Evolutionary conservation across 2,888 invertebrate genomes (phyloP).

Genomic region (Thera britannica): DNA sequence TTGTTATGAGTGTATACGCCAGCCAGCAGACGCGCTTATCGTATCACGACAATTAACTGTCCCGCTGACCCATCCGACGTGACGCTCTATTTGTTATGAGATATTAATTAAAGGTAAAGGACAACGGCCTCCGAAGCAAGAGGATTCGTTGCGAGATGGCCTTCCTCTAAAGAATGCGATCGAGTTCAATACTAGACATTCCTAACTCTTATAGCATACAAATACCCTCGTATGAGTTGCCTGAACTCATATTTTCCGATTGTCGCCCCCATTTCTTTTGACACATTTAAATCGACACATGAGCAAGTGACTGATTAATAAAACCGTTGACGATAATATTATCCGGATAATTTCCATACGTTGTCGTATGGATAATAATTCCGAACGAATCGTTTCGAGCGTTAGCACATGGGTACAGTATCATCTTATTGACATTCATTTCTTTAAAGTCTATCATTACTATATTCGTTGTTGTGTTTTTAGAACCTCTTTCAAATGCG

Average conservation of each 20-base stretch:
- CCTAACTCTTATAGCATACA: too few species aligned
- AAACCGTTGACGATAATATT: slow-evolving; percentile 6
- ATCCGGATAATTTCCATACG: slow-evolving; percentile 42
- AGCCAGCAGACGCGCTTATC: slow-evolving; percentile 57
- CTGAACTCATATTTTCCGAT: too few species aligned
- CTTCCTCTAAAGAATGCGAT: neutral
- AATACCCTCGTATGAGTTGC: too few species aligned
- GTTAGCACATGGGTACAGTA: slow-evolving; percentile 1
- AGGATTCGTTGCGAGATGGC: slow-evolving; percentile 18
- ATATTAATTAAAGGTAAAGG: slow-evolving; percentile 63
- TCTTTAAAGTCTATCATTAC: too few species aligned
- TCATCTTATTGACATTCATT: slow-evolving; percentile 3
- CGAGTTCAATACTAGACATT: neutral
- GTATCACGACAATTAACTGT: slow-evolving; percentile 60
- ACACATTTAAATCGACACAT: neutral
- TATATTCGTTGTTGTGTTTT: too few species aligned
- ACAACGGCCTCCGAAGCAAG: slow-evolving; percentile 54
- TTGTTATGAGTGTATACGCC: slow-evolving; percentile 55
- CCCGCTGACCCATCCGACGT: slow-evolving; percentile 64
- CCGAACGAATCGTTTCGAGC: slow-evolving; percentile 52
- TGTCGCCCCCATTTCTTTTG: too few species aligned
- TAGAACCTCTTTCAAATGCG: too few species aligned
- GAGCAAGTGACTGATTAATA: slow-evolving; percentile 4
- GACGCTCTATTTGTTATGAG: slow-evolving; percentile 56
- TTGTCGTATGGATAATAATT: slow-evolving; percentile 19